Evolutionary conservation across 2,797 vertebrate genomes (phyloP).

Genomic region (Liasis olivaceus): DNA sequence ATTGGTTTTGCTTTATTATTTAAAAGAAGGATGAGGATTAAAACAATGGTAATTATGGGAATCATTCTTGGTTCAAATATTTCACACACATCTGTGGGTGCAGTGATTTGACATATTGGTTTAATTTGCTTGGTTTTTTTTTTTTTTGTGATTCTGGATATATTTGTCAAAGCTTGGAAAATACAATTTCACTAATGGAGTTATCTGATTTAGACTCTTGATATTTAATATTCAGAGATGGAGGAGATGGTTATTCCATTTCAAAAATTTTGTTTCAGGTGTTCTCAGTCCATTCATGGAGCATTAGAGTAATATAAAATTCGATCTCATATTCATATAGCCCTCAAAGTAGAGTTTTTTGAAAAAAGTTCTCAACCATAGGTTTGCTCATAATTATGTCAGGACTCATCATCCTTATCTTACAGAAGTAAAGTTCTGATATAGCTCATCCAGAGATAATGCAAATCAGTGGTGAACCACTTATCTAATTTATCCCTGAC

Average conservation of each 20-base stretch:
- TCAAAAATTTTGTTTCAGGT: background rate
- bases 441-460: background rate
- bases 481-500: background rate
- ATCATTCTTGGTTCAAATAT: background rate
- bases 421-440: no score
- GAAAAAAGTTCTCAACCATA: background rate
- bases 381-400: background rate
- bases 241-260: background rate
- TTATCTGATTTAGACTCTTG: background rate
- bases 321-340: background rate
- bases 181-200: background rate
- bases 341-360: background rate
- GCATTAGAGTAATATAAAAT: background rate
- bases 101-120: background rate
- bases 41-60: background rate
- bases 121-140: background rate
- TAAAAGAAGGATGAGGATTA: background rate
- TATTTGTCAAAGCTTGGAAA: background rate
- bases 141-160: background rate
- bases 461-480: background rate
- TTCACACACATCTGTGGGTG: background rate
- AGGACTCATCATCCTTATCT: no score
- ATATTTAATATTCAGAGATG: background rate
- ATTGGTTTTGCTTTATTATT: background rate
- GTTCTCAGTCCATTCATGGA: background rate